These are phyloP conservation scores for Argya squamiceps DNA, from an alignment of 2,797 vertebrate species.

Conservation along the genomic window DNA sequence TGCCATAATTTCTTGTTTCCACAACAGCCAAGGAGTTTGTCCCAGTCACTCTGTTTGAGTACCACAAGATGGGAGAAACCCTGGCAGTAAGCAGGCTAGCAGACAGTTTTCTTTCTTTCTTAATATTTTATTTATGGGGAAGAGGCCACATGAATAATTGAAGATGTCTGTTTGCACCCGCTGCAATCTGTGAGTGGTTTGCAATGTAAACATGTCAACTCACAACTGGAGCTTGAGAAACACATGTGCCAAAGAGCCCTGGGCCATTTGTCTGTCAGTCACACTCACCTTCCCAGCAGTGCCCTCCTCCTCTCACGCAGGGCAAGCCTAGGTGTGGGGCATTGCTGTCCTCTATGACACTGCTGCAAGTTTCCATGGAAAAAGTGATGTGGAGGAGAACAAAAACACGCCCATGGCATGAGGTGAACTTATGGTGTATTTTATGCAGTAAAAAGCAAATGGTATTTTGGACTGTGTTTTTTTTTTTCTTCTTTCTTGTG, in stretches of 20 bases:
- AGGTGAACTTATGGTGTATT: background rate
- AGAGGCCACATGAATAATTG: slow-evolving; percentile 33
- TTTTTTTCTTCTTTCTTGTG: background rate
- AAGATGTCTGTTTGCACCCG: slow-evolving; percentile 51
- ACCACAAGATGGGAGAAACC: slow-evolving; percentile 1
- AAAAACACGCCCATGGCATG: background rate
- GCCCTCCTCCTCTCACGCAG: background rate
- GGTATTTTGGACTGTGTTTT: background rate
- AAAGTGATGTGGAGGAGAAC: background rate
- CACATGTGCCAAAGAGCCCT: background rate
- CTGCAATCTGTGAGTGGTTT: slow-evolving; percentile 52
- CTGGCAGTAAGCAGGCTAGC: background rate
- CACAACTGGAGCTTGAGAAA: background rate
- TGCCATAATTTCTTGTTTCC: slow-evolving; percentile 21
- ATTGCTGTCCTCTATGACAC: background rate
- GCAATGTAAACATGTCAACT: slow-evolving; percentile 55
- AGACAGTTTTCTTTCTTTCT: slow-evolving; percentile 18
- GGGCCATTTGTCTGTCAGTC: background rate
- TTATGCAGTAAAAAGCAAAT: background rate
- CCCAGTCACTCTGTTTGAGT: background rate
- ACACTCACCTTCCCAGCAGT: background rate
- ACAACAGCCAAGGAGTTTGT: background rate
- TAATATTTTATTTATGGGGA: slow-evolving; percentile 44
- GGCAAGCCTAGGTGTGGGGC: background rate
- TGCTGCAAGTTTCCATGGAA: slow-evolving; percentile 11